Evolutionary conservation across 2,888 invertebrate genomes (phyloP), one percentile per base, ranked within the genome.

Genomic region (Ptycholaimellus sp.): DNA sequence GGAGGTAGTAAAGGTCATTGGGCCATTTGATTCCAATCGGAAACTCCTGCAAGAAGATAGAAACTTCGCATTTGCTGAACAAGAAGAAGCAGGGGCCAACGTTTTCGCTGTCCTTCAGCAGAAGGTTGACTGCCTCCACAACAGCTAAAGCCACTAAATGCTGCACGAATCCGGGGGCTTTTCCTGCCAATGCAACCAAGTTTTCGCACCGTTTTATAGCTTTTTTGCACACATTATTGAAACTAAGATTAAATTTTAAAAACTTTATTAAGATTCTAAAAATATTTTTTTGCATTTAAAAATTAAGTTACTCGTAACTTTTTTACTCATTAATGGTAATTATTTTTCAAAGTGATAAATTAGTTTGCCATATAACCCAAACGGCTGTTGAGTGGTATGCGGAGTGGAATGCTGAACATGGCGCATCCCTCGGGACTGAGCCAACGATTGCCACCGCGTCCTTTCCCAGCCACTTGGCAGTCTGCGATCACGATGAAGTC

Each of bases 1-100:
- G 70, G 36, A 76, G 74, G 40, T 71, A 63, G 60, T 87, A 90
- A 42, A 93, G 72, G 62, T 93, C 93, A 60, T 93, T 93, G 11
- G 93, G 93, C 93, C 93, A 93, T 63, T 93, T 93, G 47, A 93
- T 66, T 51, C 74, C 71, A 43, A 73, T 58, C 52, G 60, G 55
- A 19, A 63, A 46, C 17, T 60, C 53, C 57, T 62, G 44, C 16
- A 49, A 46, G 20, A 35, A 34, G 18, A 6, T n/a, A n/a, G 3
- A 29, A 2, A 9, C 13, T 6, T 7, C 9, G n/a, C 16, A 16
- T 3, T 3, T 6, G n/a, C 7, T 33, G 27, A 32, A 19, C 13
- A 3, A 48, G 29, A 5, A 46, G 42, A 36, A 46, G 46, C 22
- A 44, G 36, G 31, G 31, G 20, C 19, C 41, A 11, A 16, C 3